Conservation (phyloP, 2,888 invertebrate species). For the Drosophila melanosoma region DNA sequence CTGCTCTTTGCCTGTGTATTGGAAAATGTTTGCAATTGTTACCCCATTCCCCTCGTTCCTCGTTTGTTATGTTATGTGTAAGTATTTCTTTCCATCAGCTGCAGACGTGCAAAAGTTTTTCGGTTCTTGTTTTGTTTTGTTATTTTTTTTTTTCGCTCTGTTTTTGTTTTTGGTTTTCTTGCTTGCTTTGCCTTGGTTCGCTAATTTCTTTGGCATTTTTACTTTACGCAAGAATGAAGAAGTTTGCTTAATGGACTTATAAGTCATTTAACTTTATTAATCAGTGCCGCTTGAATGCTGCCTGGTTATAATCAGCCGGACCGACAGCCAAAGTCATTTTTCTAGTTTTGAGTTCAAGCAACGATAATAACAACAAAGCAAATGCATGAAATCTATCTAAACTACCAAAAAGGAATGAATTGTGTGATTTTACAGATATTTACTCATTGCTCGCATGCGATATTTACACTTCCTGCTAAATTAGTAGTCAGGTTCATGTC, state of each 20-base stretch:
- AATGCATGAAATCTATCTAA: neutral
- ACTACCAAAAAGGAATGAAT: neutral
- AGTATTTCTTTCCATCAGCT: constrained; percentile 71
- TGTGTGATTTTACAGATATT: neutral
- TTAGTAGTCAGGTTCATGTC: too few relatives aligned
- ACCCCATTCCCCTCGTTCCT: constrained; percentile 30
- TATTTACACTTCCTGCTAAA: too few relatives aligned
- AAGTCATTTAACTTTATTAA: constrained; percentile 76
- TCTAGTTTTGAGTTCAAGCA: constrained; percentile 34
- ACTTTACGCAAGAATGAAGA: constrained; percentile 70
- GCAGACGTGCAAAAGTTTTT: constrained; percentile 66
- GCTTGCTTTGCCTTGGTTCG: constrained; percentile 38
- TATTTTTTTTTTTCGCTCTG: constrained; percentile 9
- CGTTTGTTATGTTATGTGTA: constrained; percentile 62
- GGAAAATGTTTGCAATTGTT: constrained; percentile 69
- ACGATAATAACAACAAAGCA: constrained; percentile 23
- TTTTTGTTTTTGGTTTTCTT: neutral
- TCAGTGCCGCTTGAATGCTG: constrained; percentile 69
- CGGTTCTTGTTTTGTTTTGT: constrained; percentile 8
- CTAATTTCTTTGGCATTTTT: constrained; percentile 73
- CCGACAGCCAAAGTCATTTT: neutral
- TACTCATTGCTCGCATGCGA: too few relatives aligned
- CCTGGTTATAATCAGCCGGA: constrained; percentile 18
- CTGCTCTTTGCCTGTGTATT: constrained; percentile 50
- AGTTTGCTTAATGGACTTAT: constrained; percentile 75